Evolutionary conservation across 2,797 vertebrate species (phyloP), one percentile per base, ranked within the genome.

Genomic region (Synanceia verrucosa): DNA sequence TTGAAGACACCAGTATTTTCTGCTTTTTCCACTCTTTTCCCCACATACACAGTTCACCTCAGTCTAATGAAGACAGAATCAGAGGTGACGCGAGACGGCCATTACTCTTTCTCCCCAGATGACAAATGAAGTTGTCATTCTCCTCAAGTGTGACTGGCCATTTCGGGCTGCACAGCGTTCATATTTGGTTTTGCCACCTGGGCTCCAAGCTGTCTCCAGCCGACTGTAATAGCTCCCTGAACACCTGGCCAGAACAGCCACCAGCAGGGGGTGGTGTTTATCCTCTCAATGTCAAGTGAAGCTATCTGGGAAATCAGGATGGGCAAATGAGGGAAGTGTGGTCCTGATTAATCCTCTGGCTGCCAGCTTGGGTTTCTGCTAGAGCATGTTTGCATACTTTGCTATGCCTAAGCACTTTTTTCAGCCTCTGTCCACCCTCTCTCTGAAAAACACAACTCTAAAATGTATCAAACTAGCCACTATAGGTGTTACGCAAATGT

Each of bases 231-330:
- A 9, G 29, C 68, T 73, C 26, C 19, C 47, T 9, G 21, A 51
- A 72, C 70, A 71, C 77, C 80, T 82, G 83, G 65, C 31, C 65
- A 9, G 57, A 60, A 4, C 13, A 53, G 21, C 28, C 34, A 21
- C 87, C 87, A 88, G 80, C 84, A 88, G 89, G 81, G 81, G 81
- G 74, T 57, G 84, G 44, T 83, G 77, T 85, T 80, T 52, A 65
- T 82, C 81, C 84, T 90, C 72, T 55, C 62, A 67, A 61, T 66
- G 71, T 65, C 72, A 83, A 58, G 68, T 26, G 12, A 47, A 36
- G 37, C 29, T 60, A 62, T 53, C 53, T 52, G 33, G 53, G 26
- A 23, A 52, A 13, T 60, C 34, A 50, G 60, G 36, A 74, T 58
- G 68, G 28, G 41, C 63, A 48, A 50, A 69, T 29, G 14, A 69